phyloP scores from a whole-genome alignment of 2,797 vertebrate genomes.

The Cryptoblepharus egeriae region DNA sequence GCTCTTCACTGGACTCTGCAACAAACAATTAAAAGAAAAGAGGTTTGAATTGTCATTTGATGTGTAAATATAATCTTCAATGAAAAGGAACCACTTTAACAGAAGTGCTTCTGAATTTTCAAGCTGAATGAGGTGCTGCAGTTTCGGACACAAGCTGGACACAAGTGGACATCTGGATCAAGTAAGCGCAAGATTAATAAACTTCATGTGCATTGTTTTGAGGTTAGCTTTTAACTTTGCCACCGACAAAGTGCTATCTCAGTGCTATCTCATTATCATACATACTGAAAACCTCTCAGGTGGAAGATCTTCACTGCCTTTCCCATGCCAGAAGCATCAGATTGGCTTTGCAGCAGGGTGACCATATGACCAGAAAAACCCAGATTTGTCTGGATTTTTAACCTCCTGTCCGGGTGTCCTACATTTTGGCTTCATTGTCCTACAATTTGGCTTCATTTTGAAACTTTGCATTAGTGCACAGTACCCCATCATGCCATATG shows the following conservation, averaged over 20 bases:
- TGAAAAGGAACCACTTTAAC: conserved; percentile 18
- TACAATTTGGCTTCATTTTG: too few relatives aligned
- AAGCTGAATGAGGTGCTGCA: background rate
- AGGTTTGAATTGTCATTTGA: background rate
- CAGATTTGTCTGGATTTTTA: too few relatives aligned
- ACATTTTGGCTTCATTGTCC: too few relatives aligned
- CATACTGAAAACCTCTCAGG: conserved; percentile 8
- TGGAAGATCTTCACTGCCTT: too few relatives aligned
- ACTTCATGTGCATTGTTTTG: fast-evolving
- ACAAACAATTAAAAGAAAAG: conserved; percentile 22
- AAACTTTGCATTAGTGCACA: too few relatives aligned
- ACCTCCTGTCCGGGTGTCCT: too few relatives aligned
- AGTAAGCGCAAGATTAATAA: background rate
- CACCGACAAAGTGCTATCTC: background rate
- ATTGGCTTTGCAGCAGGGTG: too few relatives aligned
- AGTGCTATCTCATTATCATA: background rate
- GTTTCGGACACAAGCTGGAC: conserved; percentile 5
- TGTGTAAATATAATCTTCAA: too few relatives aligned
- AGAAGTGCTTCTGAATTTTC: background rate
- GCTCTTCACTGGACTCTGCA: conserved; percentile 11
- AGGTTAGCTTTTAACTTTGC: background rate
- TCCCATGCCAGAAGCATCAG: background rate
- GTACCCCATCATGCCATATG: too few relatives aligned
- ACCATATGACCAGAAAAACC: too few relatives aligned
- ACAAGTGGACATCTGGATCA: background rate